Conservation (phyloP, 2,113 vertebrate genomes). For the Regulus satrapa region DNA sequence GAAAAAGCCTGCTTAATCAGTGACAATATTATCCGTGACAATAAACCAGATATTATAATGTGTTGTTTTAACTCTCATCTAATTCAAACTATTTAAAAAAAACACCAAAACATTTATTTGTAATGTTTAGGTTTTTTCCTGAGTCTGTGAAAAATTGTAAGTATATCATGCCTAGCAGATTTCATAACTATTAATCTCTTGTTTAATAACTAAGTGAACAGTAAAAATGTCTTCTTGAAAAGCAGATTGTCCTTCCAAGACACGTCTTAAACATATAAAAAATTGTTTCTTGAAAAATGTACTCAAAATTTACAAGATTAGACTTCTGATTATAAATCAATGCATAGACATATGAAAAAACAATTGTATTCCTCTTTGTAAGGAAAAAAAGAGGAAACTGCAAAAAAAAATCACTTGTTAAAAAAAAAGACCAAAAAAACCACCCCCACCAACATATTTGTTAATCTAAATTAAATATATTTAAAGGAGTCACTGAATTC, state of each 20-base stretch:
- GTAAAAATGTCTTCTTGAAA: background rate
- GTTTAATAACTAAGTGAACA: background rate
- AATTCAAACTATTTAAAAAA: background rate
- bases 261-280: background rate
- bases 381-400: too few relatives aligned
- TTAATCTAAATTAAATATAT: background rate
- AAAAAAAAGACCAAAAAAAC: too few relatives aligned
- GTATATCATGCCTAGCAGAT: background rate
- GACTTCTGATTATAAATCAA: background rate
- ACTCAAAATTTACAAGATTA: background rate
- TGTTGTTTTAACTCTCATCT: background rate
- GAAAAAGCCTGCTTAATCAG: background rate
- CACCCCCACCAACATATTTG: fast-evolving
- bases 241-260: background rate
- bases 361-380: fast-evolving
- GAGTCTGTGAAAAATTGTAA: background rate
- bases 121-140: background rate
- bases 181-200: background rate
- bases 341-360: background rate
- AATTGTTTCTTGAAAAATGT: background rate
- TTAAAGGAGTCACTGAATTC: background rate
- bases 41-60: background rate
- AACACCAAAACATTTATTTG: background rate
- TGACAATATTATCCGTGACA: background rate
- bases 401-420: fast-evolving